Percentiles rank a stretch among this genome's conserved stretches.
Evolutionary conservation across 2,888 invertebrate genomes (phyloP).

Genomic region (Agrochola lychnidis): DNA sequence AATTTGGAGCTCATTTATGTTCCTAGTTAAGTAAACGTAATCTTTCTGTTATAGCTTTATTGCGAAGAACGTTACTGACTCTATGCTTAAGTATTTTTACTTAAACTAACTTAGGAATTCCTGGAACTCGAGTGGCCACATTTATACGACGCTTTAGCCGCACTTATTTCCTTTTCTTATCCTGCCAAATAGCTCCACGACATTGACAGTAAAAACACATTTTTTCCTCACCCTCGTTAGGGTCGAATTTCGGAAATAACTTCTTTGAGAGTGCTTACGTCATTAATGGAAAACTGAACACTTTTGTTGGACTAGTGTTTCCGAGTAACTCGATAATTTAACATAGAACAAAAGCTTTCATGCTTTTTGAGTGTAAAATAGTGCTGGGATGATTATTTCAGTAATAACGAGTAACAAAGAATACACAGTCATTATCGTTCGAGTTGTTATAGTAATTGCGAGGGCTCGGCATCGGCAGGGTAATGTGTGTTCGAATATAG

Average conservation of each 20-base stretch:
- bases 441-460: conserved; percentile 72
- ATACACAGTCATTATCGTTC: conserved; percentile 69
- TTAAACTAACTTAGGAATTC: conserved; percentile 43
- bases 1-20: conserved; percentile 51
- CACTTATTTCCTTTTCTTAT: conserved; percentile 60
- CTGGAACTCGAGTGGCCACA: conserved; percentile 48
- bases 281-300: conserved; percentile 47
- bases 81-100: conserved; percentile 43
- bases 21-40: conserved; percentile 37
- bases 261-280: conserved; percentile 55
- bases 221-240: conserved; percentile 57
- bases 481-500: conserved; percentile 81
- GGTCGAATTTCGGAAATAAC: conserved; percentile 65
- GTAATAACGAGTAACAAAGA: conserved; percentile 60
- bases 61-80: conserved; percentile 38
- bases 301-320: conserved; percentile 38
- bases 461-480: conserved; percentile 73
- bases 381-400: conserved; percentile 47
- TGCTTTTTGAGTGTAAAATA: conserved; percentile 48
- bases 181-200: conserved; percentile 53
- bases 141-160: conserved; percentile 54
- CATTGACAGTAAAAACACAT: conserved; percentile 57
- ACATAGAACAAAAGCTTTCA: conserved; percentile 45
- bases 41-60: conserved; percentile 31
- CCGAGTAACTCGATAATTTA: conserved; percentile 44